Conservation (phyloP, 1,140 invertebrate genomes). For the Planococcus citri region DNA sequence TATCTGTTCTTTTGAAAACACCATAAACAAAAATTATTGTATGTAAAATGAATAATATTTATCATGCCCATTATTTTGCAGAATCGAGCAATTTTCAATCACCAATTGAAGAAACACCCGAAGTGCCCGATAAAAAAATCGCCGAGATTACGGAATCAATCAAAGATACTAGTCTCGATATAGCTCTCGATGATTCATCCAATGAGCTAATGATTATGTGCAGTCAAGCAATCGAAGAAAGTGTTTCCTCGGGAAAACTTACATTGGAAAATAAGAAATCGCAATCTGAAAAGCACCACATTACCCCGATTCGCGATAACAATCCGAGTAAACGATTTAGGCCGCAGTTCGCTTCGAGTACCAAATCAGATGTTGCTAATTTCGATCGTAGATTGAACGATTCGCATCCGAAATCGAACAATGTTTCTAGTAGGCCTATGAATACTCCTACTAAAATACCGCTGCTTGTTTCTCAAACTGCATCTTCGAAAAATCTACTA, state of each 20-base stretch:
- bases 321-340: background rate
- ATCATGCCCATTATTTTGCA: background rate
- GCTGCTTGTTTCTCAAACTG: too few relatives aligned
- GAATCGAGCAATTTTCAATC: background rate
- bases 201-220: conserved; percentile 22
- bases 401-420: too few relatives aligned
- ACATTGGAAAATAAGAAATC: background rate
- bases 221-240: conserved; percentile 23
- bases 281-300: background rate
- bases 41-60: too few relatives aligned
- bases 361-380: too few relatives aligned
- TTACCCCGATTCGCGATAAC: background rate
- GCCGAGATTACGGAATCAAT: background rate
- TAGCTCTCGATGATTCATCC: conserved; percentile 21
- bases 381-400: too few relatives aligned
- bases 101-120: background rate
- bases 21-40: too few relatives aligned
- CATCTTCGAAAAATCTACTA: background rate
- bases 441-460: too few relatives aligned
- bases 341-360: too few relatives aligned
- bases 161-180: conserved; percentile 14
- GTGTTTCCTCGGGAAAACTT: background rate
- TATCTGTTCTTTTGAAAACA: background rate
- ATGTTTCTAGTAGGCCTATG: too few relatives aligned
- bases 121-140: background rate